Conservation (phyloP, 2,113 vertebrate species). For the Penelope pileata region DNA sequence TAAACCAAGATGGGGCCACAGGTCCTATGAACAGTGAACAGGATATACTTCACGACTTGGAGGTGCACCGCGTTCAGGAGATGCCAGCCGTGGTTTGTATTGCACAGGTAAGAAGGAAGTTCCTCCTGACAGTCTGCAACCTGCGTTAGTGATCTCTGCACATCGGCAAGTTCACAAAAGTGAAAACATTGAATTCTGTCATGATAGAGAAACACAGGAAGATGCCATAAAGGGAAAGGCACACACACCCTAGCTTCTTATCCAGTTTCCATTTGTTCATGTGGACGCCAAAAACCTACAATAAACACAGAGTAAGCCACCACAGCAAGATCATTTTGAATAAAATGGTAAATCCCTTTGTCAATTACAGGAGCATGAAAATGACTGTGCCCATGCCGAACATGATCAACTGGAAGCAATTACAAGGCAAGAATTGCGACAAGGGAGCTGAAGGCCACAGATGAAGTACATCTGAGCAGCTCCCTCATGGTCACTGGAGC, state of each 20-base stretch:
- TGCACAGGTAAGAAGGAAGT: constrained; percentile 80
- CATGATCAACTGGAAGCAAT: background rate
- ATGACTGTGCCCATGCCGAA: background rate
- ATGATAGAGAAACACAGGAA: constrained; percentile 99
- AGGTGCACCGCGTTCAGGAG: constrained; percentile 43
- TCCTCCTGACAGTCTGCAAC: constrained; percentile 56
- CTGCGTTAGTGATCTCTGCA: constrained; percentile 86
- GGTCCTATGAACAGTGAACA: constrained; percentile 61
- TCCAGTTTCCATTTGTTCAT: constrained; percentile 96
- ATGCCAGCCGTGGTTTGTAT: constrained; percentile 74
- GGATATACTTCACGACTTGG: constrained; percentile 38
- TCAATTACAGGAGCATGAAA: background rate
- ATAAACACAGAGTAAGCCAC: constrained; percentile 40
- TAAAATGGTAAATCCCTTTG: background rate
- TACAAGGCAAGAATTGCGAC: background rate
- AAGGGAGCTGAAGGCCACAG: background rate
- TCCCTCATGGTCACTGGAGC: background rate
- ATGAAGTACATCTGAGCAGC: background rate
- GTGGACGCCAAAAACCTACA: constrained; percentile 92
- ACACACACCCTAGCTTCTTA: constrained; percentile 88
- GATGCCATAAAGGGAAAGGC: constrained; percentile 91
- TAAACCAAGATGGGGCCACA: constrained; percentile 23
- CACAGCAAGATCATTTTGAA: background rate
- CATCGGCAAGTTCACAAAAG: constrained; percentile 97
- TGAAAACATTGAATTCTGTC: constrained; percentile 99